Evolutionary conservation across 2,113 vertebrate genomes (phyloP), one percentile per base, ranked within the genome.

Genomic region (Petroica traversi): DNA sequence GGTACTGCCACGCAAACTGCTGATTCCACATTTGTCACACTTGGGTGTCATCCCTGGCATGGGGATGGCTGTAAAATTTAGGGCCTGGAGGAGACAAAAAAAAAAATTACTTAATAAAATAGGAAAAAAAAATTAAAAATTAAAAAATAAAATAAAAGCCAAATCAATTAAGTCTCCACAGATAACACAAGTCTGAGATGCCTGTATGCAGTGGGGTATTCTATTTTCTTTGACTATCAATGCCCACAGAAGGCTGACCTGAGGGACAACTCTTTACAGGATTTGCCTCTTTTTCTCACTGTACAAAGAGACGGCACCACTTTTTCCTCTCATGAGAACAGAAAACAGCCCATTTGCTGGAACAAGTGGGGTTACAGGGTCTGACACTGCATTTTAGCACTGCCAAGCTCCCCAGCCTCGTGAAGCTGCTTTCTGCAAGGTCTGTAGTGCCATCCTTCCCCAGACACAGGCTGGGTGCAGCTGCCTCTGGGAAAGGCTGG

Each of bases 61-160:
- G 64, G 40, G n/a, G 24, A 36, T 43, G 48, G 33, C 14, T 26
- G 23, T 5, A 17, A 80, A 48, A 80, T 16, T 38, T 28, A 62
- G 46, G 19, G 45, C 24, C 16, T 52, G 17, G 6, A 52, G 17
- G 8, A 64, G 31, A 40, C 0, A 2, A 61, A 69, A 78, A 48
- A 48, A 64, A 40, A 9, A 28, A 2, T 41, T 17, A 18, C 43
- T 80, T 57, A 74, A 22, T 81, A 8, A 16, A 43, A 23, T 1
- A 67, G 24, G 4, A 61, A 81, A 76, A 76, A 36, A 31, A 9
- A 14, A 36, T 15, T 11, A 38, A 54, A 51, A 63, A 51, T 34
- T 58, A 28, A 2, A 48, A 28, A 2, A 48, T 5, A 31, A 14
- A 46, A 11, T 11, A 34, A 58, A 22, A n/a, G 4, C 0, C 26